Percentiles rank a stretch among this genome's conserved stretches.
These are phyloP conservation scores for Folsomia candida DNA, from an alignment of 2,888 invertebrate species.

Conservation along the genomic window DNA sequence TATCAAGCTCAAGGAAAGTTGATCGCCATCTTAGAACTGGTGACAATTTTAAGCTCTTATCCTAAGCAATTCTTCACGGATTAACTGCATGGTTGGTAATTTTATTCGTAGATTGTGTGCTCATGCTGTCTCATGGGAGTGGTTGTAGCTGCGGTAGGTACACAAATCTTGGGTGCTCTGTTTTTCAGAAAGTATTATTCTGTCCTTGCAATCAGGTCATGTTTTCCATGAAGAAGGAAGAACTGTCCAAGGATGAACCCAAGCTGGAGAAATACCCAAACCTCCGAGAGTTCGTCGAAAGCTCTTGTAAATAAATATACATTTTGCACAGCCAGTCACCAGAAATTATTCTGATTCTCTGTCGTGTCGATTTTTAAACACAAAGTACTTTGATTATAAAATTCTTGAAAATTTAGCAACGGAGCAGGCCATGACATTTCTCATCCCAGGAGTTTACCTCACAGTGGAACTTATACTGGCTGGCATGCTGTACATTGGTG, in stretches of 20 bases:
- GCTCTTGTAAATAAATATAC: neutral
- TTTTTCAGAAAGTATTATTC: no score
- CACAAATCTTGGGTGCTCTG: no score
- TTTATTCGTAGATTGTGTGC: constrained; percentile 1
- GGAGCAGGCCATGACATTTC: constrained; percentile 12
- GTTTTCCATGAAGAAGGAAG: constrained; percentile 10
- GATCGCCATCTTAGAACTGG: constrained; percentile 20
- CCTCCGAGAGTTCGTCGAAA: constrained; percentile 11
- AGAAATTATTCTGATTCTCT: neutral
- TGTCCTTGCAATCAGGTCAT: no score
- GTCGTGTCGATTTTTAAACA: no score
- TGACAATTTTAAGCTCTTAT: neutral
- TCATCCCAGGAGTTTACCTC: constrained; percentile 10
- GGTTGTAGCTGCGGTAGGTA: neutral
- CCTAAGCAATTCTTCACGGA: neutral
- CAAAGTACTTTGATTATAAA: no score
- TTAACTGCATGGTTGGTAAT: neutral
- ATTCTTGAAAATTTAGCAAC: no score
- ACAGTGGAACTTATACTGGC: constrained; percentile 10
- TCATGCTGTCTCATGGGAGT: neutral
- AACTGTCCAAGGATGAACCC: constrained; percentile 7
- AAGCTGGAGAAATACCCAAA: constrained; percentile 18
- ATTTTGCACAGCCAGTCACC: neutral
- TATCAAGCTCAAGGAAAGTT: constrained; percentile 18
- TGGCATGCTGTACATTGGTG: constrained; percentile 6